These are phyloP conservation scores for Zeuzera pyrina DNA, from an alignment of 2,888 invertebrate genomes.

Conservation along the genomic window DNA sequence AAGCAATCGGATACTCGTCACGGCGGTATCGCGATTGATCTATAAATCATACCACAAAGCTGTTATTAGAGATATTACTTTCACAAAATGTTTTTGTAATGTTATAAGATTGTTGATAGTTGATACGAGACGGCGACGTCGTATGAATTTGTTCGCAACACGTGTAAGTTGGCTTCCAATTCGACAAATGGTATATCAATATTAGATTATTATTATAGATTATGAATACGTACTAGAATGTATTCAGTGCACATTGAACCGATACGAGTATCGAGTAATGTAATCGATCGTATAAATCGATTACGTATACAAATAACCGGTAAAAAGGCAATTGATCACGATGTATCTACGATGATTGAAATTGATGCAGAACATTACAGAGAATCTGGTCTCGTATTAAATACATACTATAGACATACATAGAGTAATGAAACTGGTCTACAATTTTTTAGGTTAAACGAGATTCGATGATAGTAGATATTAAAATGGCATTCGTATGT, in stretches of 20 bases:
- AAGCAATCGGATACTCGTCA: constrained; percentile 36
- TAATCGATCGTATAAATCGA: constrained; percentile 40
- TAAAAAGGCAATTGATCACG: constrained; percentile 46
- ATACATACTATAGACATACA: too few relatives aligned
- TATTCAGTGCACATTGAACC: too few relatives aligned
- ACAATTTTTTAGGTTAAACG: too few relatives aligned
- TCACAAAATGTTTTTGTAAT: constrained; percentile 23
- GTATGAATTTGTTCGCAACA: constrained; percentile 27
- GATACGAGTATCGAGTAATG: constrained; percentile 21
- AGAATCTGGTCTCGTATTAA: constrained; percentile 29
- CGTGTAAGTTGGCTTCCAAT: constrained; percentile 27
- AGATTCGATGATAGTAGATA: too few relatives aligned
- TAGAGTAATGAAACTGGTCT: too few relatives aligned
- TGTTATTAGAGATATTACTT: constrained; percentile 16
- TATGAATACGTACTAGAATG: constrained; percentile 30
- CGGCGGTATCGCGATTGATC: constrained; percentile 17
- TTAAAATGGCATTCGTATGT: too few relatives aligned
- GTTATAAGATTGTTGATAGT: constrained; percentile 15
- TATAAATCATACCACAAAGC: constrained; percentile 17
- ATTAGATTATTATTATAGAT: constrained; percentile 21
- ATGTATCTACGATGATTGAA: too few relatives aligned
- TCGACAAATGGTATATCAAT: neutral
- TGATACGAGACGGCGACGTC: constrained; percentile 8
- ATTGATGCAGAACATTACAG: constrained; percentile 29
- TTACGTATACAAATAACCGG: constrained; percentile 34